phyloP scores from a whole-genome alignment of 1,140 invertebrate genomes.

The Sesamia nonagrioides region DNA sequence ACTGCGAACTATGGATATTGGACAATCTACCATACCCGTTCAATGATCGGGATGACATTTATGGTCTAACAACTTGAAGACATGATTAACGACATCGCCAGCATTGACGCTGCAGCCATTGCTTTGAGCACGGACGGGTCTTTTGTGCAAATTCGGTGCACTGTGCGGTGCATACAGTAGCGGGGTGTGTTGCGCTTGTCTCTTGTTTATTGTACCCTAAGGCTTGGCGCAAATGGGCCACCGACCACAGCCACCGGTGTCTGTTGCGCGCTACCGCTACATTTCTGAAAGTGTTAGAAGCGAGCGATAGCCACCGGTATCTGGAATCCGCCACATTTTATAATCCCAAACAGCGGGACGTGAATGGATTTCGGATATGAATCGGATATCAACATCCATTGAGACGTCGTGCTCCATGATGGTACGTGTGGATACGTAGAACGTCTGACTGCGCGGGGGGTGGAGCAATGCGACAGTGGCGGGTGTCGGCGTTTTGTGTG shows the following conservation, averaged over 20 bases:
- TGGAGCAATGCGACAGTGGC: no score
- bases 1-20: background rate
- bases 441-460: background rate
- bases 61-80: conserved; percentile 4
- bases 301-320: no score
- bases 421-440: background rate
- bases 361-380: no score
- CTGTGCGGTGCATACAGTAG: background rate
- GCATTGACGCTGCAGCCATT: background rate
- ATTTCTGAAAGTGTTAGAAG: no score
- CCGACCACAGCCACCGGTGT: no score
- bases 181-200: background rate
- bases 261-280: no score
- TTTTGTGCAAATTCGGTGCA: background rate
- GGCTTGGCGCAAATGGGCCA: no score
- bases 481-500: no score
- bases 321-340: no score
- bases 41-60: conserved; percentile 14
- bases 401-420: no score
- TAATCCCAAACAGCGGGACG: no score
- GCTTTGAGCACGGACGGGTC: background rate
- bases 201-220: background rate
- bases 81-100: conserved; percentile 23
- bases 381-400: background rate
- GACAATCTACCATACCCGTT: background rate